Evolutionary conservation across 2,888 invertebrate genomes (phyloP), one percentile per base, ranked within the genome.

Genomic region (Lacanobia oleracea): DNA sequence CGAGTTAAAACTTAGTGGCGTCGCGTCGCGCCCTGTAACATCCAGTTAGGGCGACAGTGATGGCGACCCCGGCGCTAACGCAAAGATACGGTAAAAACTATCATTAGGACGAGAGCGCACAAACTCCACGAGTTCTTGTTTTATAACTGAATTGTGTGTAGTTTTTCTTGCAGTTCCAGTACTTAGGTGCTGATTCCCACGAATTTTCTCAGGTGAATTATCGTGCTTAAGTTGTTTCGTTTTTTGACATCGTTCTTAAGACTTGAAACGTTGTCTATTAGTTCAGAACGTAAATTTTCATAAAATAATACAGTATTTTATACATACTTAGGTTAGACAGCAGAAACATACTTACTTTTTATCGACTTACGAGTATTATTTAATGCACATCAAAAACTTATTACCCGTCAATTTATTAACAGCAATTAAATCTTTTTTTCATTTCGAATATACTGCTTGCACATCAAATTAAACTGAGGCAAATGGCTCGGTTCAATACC

Each of bases 1-100:
- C 60, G 70, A 71, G 77, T 83, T 82, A 77, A 85, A 85, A 83
- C 75, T 84, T 81, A 68, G 57, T 63, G 21, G 69, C 48, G 64
- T 57, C 59, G 62, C 65, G 50, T 71, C 73, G 66, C 63, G 75
- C 45, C 51, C 60, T 71, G 71, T 86, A 87, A 89, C 77, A 67
- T 72, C 69, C 73, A 90, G 82, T 88, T 87, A 88, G 77, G 81
- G 43, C 62, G 84, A 86, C 87, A 83, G 72, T 68, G 66, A 88
- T 82, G 82, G 83, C 76, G 65, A 54, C 67, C 69, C 33, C 56
- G 27, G 7, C 69, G 37, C 68, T 65, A 91, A 92, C 87, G 84
- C 84, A 88, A 86, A 91, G 83, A 87, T 90, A 92, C 88, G 88
- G 79, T 83, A 84, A 87, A 75, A 89, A 90, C 87, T 90, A 86